A percentile compares a stretch with the other conserved stretches of the same genome.
phyloP scores from a whole-genome alignment of 2,888 invertebrate genomes.

The Podabrus alpinus region DNA sequence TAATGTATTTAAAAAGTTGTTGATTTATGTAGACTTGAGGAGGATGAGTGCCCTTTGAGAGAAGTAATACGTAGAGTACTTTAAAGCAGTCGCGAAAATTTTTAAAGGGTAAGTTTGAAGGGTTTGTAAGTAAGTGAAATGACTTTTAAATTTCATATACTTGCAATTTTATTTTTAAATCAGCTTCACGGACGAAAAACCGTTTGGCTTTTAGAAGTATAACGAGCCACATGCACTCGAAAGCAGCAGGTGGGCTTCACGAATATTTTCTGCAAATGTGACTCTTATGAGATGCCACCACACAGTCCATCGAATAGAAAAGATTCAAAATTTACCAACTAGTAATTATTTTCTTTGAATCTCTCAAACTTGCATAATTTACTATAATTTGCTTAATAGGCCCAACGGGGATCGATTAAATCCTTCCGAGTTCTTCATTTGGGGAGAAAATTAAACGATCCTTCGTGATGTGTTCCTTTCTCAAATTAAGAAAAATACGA shows the following conservation, averaged over 20 bases:
- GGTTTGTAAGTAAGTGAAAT: conserved; percentile 6
- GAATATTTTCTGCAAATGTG: conserved; percentile 5
- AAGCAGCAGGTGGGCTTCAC: conserved; percentile 16
- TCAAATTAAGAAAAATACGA: neutral
- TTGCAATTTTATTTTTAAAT: conserved; percentile 20
- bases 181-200: conserved; percentile 4
- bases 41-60: neutral
- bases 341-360: neutral
- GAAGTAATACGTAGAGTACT: neutral
- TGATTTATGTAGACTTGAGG: neutral
- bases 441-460: neutral
- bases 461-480: neutral
- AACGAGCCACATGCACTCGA: conserved; percentile 19
- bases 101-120: neutral
- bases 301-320: neutral
- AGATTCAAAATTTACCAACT: no score
- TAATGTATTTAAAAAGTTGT: neutral
- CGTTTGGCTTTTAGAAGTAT: conserved; percentile 12
- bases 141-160: conserved; percentile 17
- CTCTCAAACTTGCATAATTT: neutral
- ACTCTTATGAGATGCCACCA: neutral
- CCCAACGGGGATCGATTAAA: neutral
- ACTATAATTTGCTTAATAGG: neutral
- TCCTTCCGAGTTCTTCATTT: no score
- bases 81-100: neutral